Conservation (phyloP, 2,113 vertebrate species). For the Opisthocomus hoazin region DNA sequence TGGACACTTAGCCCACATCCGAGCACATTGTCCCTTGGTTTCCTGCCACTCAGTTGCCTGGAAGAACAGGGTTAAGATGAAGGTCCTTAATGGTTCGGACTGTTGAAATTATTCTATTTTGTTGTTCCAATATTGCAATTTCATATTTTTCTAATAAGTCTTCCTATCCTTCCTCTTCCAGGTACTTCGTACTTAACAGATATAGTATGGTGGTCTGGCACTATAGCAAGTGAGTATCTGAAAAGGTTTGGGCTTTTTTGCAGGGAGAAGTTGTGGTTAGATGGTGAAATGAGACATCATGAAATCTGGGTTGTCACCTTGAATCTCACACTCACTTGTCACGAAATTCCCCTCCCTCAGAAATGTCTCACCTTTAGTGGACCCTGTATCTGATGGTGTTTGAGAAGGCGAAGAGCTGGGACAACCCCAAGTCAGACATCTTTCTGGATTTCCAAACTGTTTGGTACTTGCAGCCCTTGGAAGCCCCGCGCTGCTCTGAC, state of each 20-base stretch:
- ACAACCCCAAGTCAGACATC: neutral
- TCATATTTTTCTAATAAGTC: neutral
- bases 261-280: neutral
- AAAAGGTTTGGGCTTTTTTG: neutral
- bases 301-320: neutral
- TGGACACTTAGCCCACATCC: neutral
- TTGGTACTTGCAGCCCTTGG: neutral
- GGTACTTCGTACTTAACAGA: constrained; percentile 88
- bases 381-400: neutral
- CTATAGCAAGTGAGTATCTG: constrained; percentile 87
- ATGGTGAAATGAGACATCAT: neutral
- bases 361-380: neutral
- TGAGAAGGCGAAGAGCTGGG: neutral
- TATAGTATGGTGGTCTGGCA: constrained; percentile 93
- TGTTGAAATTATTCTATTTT: neutral
- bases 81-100: neutral
- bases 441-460: neutral
- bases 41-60: neutral
- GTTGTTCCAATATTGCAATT: neutral
- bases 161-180: constrained; percentile 54
- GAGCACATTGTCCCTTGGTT: neutral
- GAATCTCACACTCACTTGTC: neutral
- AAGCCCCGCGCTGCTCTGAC: neutral
- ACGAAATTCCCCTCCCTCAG: neutral
- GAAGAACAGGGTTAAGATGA: neutral